phyloP scores from a whole-genome alignment of 2,113 vertebrate species.

The Tamias sibiricus region DNA sequence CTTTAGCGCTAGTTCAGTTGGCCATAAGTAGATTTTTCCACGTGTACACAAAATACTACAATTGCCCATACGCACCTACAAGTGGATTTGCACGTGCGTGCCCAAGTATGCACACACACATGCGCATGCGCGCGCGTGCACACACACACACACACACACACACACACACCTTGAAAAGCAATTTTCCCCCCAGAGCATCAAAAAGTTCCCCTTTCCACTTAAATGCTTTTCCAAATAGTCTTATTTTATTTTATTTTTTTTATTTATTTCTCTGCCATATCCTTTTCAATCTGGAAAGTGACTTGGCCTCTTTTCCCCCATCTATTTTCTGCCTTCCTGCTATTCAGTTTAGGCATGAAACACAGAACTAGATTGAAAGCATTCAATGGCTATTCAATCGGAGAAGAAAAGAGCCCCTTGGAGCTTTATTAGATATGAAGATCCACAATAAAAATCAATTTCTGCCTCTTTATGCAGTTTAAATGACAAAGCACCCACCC shows the following conservation, averaged over 20 bases:
- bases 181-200: conserved; percentile 80
- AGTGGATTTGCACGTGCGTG: neutral
- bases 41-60: neutral
- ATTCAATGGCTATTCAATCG: conserved; percentile 99
- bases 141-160: rapidly evolving
- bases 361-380: conserved; percentile 99
- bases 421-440: conserved; percentile 99
- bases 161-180: conserved; percentile 75
- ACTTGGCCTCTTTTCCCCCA: conserved; percentile 91
- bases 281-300: conserved; percentile 94
- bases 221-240: conserved; percentile 88
- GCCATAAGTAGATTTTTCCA: conserved; percentile 46
- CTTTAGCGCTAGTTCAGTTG: conserved; percentile 28
- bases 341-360: conserved; percentile 99
- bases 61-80: neutral
- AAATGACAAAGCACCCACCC: conserved; percentile 99
- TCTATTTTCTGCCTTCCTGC: conserved; percentile 93
- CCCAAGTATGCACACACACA: neutral
- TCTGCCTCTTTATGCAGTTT: conserved; percentile 99
- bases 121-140: neutral
- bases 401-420: conserved; percentile 99
- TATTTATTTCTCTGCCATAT: conserved; percentile 95
- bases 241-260: conserved; percentile 92
- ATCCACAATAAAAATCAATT: conserved; percentile 99
- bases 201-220: conserved; percentile 88